A percentile compares a stretch with the other conserved stretches of the same genome.
Evolutionary conservation across 2,888 invertebrate species (phyloP).

Genomic region (Thymelicus sylvestris): DNA sequence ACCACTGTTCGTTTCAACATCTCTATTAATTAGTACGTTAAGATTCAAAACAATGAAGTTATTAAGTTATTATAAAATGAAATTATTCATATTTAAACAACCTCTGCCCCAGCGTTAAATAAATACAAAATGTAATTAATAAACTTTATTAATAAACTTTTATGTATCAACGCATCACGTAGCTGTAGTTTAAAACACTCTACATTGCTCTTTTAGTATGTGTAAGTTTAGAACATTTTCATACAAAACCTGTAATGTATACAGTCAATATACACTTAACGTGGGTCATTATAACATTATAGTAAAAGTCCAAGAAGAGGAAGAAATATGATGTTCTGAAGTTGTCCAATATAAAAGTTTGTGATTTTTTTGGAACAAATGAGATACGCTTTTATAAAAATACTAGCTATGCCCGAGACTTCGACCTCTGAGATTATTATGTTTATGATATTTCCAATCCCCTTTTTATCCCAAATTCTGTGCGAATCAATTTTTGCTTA

Average conservation of each 20-base stretch:
- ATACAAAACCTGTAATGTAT: background rate
- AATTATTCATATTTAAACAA: no score
- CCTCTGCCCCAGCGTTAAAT: no score
- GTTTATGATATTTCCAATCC: no score
- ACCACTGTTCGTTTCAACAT: no score
- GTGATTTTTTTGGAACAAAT: background rate
- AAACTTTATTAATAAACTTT: background rate
- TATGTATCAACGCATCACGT: background rate
- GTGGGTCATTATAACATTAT: background rate
- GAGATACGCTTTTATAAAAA: slow-evolving; percentile 1
- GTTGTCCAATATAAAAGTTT: slow-evolving; percentile 32
- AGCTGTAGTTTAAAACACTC: background rate
- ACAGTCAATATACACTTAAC: background rate
- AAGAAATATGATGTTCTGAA: slow-evolving; percentile 31
- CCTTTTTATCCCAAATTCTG: no score
- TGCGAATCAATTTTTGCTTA: no score
- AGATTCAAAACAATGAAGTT: no score
- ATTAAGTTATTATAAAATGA: no score
- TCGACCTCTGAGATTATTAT: no score
- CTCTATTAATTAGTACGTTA: no score
- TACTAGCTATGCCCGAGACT: slow-evolving; percentile 8
- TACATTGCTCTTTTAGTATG: background rate
- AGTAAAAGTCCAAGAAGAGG: slow-evolving; percentile 15
- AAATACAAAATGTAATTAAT: background rate
- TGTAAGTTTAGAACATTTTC: background rate